Percentiles rank a stretch among this genome's conserved stretches.
Evolutionary conservation across 2,113 vertebrate species (phyloP).

Genomic region (Trachemys scripta): DNA sequence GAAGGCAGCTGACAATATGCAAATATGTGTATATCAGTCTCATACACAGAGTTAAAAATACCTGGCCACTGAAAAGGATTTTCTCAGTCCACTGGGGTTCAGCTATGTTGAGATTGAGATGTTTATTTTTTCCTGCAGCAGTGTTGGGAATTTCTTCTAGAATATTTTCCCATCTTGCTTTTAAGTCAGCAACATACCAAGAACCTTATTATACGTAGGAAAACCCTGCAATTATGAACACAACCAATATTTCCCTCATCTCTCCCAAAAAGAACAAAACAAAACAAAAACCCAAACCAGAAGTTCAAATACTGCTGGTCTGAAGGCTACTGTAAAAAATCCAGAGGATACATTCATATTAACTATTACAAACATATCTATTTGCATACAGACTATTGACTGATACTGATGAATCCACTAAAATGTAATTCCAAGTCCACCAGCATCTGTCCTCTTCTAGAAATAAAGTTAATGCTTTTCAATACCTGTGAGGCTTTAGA

Average conservation of each 20-base stretch:
- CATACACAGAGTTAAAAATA: slow-evolving; percentile 58
- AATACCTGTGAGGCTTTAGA: slow-evolving; percentile 50
- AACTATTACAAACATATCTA: slow-evolving; percentile 63
- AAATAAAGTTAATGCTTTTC: slow-evolving; percentile 63
- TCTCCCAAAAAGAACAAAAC: slow-evolving; percentile 1
- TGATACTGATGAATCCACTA: slow-evolving; percentile 56
- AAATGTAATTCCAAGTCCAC: slow-evolving; percentile 62
- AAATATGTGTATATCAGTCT: slow-evolving; percentile 24
- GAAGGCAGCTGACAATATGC: slow-evolving; percentile 29
- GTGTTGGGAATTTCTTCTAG: slow-evolving; percentile 37
- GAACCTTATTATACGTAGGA: background rate
- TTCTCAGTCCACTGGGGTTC: slow-evolving; percentile 40
- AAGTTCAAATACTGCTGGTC: background rate
- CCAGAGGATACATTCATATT: slow-evolving; percentile 29
- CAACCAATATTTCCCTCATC: background rate
- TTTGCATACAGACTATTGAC: slow-evolving; percentile 62
- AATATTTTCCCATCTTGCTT: slow-evolving; percentile 11
- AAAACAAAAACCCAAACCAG: background rate
- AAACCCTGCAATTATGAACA: slow-evolving; percentile 43
- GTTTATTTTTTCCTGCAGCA: slow-evolving; percentile 55
- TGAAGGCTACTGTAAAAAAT: slow-evolving; percentile 40
- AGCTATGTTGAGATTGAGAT: slow-evolving; percentile 46
- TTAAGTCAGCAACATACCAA: background rate
- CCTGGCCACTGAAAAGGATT: slow-evolving; percentile 67
- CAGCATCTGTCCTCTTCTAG: slow-evolving; percentile 30